Evolutionary conservation across 2,797 vertebrate genomes (phyloP).

Genomic region (Gorsachius magnificus): DNA sequence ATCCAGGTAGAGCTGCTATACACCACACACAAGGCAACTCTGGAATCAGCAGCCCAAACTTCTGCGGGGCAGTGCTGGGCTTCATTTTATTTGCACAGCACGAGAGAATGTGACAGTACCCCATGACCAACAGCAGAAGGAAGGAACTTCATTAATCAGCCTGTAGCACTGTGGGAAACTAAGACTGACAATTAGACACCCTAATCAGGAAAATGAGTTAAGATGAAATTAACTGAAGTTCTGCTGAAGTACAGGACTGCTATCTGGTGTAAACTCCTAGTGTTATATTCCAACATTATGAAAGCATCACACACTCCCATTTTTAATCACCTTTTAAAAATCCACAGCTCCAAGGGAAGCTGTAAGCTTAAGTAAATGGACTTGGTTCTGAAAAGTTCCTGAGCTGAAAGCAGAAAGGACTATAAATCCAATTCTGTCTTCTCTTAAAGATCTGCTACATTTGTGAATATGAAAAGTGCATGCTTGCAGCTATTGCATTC

Average conservation of each 20-base stretch:
- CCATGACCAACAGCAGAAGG: background rate
- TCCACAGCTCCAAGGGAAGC: background rate
- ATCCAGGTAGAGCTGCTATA: background rate
- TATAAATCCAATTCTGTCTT: background rate
- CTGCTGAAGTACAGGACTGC: background rate
- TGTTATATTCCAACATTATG: accelerated
- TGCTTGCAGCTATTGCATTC: background rate
- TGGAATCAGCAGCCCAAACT: background rate
- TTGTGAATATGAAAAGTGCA: background rate
- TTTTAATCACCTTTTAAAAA: background rate
- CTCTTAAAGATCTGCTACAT: background rate
- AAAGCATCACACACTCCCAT: background rate
- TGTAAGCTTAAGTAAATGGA: background rate
- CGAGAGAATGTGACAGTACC: background rate
- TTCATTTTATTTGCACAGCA: background rate
- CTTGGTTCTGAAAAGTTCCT: background rate
- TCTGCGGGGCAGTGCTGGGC: background rate
- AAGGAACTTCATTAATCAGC: background rate
- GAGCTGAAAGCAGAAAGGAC: background rate
- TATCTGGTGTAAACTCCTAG: background rate
- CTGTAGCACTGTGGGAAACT: background rate
- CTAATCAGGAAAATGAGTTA: background rate
- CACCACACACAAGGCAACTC: background rate
- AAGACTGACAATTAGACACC: background rate
- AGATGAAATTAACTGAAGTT: background rate